Percentiles rank a stretch among this genome's conserved stretches.
Conservation (phyloP, 2,113 vertebrate genomes). For the Poecilia latipinna region DNA sequence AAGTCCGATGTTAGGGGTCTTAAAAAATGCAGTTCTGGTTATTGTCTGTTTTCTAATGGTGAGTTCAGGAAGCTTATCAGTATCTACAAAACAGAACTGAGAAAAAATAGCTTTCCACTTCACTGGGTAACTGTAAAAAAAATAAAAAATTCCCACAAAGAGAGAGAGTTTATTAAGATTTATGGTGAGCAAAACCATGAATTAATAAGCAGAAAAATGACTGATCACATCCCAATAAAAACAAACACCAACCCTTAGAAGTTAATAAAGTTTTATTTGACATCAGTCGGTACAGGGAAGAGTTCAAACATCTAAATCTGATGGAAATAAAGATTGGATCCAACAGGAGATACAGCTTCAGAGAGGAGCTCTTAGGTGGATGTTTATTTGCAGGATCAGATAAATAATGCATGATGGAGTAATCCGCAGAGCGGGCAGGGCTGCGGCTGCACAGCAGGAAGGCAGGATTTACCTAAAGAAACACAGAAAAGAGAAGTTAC, state of each 20-base stretch:
- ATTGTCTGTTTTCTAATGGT: background rate
- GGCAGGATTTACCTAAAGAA: background rate
- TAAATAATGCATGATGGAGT: background rate
- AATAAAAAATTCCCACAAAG: background rate
- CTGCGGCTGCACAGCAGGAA: background rate
- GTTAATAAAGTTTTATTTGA: background rate
- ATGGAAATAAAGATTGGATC: too few relatives aligned
- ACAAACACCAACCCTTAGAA: background rate
- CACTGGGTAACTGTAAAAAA: background rate
- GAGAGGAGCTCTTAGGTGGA: too few relatives aligned
- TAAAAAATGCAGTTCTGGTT: background rate
- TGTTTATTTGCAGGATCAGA: too few relatives aligned
- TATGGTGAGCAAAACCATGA: background rate
- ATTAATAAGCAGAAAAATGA: too few relatives aligned
- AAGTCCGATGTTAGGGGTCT: background rate
- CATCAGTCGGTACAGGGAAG: too few relatives aligned
- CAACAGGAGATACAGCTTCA: too few relatives aligned
- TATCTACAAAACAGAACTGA: background rate
- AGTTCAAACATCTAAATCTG: too few relatives aligned
- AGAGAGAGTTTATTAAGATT: background rate
- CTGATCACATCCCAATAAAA: background rate
- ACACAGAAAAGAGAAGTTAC: background rate
- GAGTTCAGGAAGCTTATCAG: background rate
- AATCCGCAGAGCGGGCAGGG: background rate
- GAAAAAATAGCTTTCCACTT: background rate